Evolutionary conservation across 2,797 vertebrate species (phyloP), one percentile per base, ranked within the genome.

Genomic region (Choloepus didactylus): DNA sequence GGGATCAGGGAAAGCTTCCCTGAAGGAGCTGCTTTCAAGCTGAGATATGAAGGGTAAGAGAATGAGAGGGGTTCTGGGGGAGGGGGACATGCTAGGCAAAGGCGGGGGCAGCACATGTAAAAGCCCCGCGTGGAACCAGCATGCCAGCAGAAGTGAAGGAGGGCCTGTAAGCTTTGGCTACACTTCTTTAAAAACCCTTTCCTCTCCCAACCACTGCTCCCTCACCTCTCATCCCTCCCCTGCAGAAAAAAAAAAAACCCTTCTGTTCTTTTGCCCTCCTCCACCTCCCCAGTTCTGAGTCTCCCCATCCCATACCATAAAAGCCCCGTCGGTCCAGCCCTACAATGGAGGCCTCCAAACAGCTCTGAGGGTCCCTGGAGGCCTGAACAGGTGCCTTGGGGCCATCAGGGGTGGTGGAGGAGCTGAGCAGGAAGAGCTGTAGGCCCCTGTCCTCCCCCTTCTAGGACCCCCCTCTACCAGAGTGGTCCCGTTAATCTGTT

Each of bases 401-500:
- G 31, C 0, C 49, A 16, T 49, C 23, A 27, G 56, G 49, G 67
- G 1, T 31, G 23, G 29, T 27, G 66, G 18, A 12, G 73, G 23
- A 14, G 62, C 8, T 27, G 6, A 31, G 35, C n/a, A 73, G 44
- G 21, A 2, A 31, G 25, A 16, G 16, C 23, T 35, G 21, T 73
- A 44, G 75, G 82, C 49, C 27, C 35, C 18, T 0, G 49, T 49
- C 49, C 49, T 49, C 23, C 35, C 16, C 19, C 69, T 18, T 6
- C 51, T 12, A 54, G 51, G 16, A 19, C 54, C 18, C n/a, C 3
- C 10, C 60, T 15, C 21, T 44, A 2, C 35, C 41, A 0, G 8
- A 59, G 27, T 1, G 0, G 1, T 2, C 31, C 0, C 1, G 4
- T n/a, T 6, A 35, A 2, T 16, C n/a, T 0, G 27, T n/a, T 67